phyloP scores from a whole-genome alignment of 2,113 vertebrate species.

The Muntiacus reevesi region DNA sequence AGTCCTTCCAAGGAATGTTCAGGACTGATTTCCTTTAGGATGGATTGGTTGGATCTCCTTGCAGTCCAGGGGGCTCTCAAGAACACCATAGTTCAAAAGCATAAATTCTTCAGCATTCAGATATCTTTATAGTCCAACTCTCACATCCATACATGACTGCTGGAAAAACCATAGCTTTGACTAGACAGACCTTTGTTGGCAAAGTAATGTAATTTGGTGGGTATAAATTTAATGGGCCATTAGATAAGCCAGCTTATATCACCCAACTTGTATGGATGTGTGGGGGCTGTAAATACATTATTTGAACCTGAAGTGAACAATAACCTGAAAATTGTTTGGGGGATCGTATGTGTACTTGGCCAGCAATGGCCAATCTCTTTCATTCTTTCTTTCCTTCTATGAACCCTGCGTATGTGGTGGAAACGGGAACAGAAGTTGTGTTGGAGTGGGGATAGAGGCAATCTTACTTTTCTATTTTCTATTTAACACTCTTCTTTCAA shows the following conservation, averaged over 20 bases:
- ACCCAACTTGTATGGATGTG: not conserved
- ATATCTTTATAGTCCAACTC: not conserved
- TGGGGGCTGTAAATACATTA: not conserved
- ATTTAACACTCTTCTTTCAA: not conserved
- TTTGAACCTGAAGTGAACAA: not conserved
- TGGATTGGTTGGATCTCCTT: not conserved
- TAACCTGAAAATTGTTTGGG: not conserved
- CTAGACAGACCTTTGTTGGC: accelerated
- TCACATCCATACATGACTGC: not conserved
- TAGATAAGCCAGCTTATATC: not conserved
- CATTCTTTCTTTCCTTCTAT: not conserved
- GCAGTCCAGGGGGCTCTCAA: not conserved
- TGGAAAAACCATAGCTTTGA: not conserved
- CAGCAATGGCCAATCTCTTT: not conserved
- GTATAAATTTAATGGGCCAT: not conserved
- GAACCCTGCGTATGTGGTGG: not conserved
- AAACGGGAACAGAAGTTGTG: not conserved
- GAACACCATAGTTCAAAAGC: not conserved
- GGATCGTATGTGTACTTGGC: not conserved
- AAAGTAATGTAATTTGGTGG: not conserved
- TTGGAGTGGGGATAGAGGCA: not conserved
- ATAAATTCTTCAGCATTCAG: not conserved
- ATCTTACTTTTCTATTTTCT: not conserved
- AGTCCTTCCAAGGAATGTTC: not conserved
- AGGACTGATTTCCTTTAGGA: not conserved